These are phyloP conservation scores for Pseudochaenichthys georgianus DNA, from an alignment of 2,797 vertebrate species.

Conservation along the genomic window DNA sequence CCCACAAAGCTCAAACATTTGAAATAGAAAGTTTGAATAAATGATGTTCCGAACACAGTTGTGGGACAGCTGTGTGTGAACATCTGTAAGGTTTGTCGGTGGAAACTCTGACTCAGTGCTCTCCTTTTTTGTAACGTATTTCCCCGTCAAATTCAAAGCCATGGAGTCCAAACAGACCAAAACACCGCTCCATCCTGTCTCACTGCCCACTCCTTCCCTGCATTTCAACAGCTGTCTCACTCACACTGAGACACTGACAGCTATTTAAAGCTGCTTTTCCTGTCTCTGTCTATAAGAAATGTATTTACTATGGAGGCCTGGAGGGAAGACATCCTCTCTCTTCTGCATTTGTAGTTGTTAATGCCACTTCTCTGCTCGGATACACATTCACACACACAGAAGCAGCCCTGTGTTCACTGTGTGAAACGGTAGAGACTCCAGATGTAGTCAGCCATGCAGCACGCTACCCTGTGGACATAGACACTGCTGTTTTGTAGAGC, in stretches of 20 bases:
- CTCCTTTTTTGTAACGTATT: slow-evolving; percentile 53
- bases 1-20: not conserved
- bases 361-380: slow-evolving; percentile 16
- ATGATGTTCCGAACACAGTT: not conserved
- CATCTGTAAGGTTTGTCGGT: slow-evolving; percentile 2
- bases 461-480: not conserved
- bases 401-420: slow-evolving; percentile 35
- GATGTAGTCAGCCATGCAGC: slow-evolving; percentile 32
- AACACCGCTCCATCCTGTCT: slow-evolving; percentile 73
- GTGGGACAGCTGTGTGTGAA: not conserved
- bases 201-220: slow-evolving; percentile 72
- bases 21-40: not conserved
- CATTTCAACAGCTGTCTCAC: slow-evolving; percentile 68
- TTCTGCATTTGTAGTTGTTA: slow-evolving; percentile 46
- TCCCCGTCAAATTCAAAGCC: slow-evolving; percentile 61
- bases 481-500: not conserved
- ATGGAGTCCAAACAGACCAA: slow-evolving; percentile 59
- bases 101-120: not conserved
- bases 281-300: slow-evolving; percentile 49
- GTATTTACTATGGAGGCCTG: slow-evolving; percentile 57
- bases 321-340: slow-evolving; percentile 55
- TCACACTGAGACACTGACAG: slow-evolving; percentile 48
- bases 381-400: slow-evolving; percentile 9
- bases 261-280: slow-evolving; percentile 77
- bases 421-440: slow-evolving; percentile 27